Base-by-base conservation (phyloP, 92 coral and sea anemone genomes). In the Heteractis magnifica region DNA sequence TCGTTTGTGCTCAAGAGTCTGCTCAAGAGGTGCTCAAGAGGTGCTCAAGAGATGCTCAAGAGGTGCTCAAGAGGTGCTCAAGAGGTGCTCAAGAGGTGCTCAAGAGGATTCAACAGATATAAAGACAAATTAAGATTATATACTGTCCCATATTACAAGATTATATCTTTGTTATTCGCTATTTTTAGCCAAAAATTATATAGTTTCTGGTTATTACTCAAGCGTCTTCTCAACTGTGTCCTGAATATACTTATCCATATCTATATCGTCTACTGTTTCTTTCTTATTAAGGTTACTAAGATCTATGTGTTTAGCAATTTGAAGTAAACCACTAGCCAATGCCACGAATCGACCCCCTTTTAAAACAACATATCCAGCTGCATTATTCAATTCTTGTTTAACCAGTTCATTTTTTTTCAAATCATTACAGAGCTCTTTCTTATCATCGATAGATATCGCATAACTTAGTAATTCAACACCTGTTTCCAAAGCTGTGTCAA, bases 401-500 rank as follows among this genome's bases (percentile, higher is more conserved):
- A 73, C 51, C 8, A 73, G 18, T 15, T 21, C 50, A 34, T 73
- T 23, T 15, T 44, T 10, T 1, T 34, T 44, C 4, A 73, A 10
- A 26, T 73, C 77, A 0, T 2, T 21, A 8, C 3, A 0, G 0
- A 73, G 19, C 23, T 4, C 49, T 1, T 6, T 12, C 4, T 73
- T 73, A 85, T 70, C 70, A 85, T 56, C 62, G 0, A 56, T 56
- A 8, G 62, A 14, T 56, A 56, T 56, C 4, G n/a, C 56, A 52
- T 52, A 52, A 52, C 56, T 52, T 5, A 10, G 6, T 52, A 52
- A 49, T 77, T 77, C 65, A 77, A 49, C 51, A 81, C 2, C 84
- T 10, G 84, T 60, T 51, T 65, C 77, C 14, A 81, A 11, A 14
- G 58, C 49, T 81, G 84, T 65, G 51, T 81, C 77, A 51, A 81